A percentile compares a stretch with the other conserved stretches of the same genome.
Conservation (phyloP, 2,797 vertebrate species). For the Hylomyscus alleni region DNA sequence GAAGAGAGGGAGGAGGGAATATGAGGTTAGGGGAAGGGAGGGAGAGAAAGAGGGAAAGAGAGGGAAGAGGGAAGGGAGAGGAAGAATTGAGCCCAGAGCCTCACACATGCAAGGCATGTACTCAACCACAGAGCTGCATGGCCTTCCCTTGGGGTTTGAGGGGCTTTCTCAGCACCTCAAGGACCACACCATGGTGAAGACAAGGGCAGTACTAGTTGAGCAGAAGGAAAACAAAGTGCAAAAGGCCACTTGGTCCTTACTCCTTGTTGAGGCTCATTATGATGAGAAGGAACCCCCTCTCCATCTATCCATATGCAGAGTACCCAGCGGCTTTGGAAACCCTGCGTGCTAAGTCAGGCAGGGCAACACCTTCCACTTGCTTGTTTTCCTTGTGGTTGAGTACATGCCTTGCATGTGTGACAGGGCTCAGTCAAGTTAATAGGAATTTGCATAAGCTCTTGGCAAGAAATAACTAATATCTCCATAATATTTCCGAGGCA, state of each 20-base stretch:
- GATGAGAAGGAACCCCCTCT: conserved; percentile 23
- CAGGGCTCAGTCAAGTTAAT: conserved; percentile 19
- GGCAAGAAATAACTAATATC: conserved; percentile 52
- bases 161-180: conserved; percentile 26
- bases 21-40: too few relatives aligned
- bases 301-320: conserved; percentile 68
- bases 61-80: too few relatives aligned
- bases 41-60: neutral
- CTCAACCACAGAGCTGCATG: neutral
- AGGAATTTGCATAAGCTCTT: conserved; percentile 54
- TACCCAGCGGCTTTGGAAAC: neutral
- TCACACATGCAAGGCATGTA: neutral
- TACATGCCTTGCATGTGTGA: too few relatives aligned
- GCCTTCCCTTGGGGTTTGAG: neutral
- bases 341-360: conserved; percentile 34
- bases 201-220: neutral
- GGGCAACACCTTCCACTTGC: conserved; percentile 48
- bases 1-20: neutral
- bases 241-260: neutral
- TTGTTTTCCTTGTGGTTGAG: too few relatives aligned
- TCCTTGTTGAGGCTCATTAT: conserved; percentile 43
- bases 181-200: neutral
- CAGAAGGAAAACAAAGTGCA: neutral
- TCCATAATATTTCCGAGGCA: conserved; percentile 28
- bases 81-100: neutral